Conservation (phyloP, 2,113 vertebrate species). For the Circaetus gallicus region DNA sequence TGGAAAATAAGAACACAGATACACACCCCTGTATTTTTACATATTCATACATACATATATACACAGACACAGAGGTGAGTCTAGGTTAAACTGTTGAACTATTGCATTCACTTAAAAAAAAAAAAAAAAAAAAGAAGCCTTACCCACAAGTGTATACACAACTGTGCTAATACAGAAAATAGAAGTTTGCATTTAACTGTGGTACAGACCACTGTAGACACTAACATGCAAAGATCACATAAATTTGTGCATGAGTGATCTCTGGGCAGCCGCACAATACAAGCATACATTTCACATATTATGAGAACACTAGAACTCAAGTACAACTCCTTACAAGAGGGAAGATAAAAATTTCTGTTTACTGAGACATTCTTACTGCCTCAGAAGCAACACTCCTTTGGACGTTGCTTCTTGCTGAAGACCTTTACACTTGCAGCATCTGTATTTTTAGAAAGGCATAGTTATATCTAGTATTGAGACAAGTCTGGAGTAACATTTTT, state of each 20-base stretch:
- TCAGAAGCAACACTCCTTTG: neutral
- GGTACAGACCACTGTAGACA: neutral
- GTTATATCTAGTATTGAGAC: neutral
- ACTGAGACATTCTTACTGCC: neutral
- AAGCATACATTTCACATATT: neutral
- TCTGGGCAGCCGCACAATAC: neutral
- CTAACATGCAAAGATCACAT: neutral
- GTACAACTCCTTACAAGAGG: neutral
- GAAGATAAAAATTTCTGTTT: neutral
- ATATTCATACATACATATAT: no score
- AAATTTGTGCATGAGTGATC: neutral
- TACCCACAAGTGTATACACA: neutral
- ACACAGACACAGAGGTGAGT: neutral
- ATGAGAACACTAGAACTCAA: neutral
- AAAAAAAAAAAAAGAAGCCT: neutral
- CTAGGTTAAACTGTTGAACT: neutral
- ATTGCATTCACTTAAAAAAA: neutral
- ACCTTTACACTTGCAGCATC: neutral
- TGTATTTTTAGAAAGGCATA: neutral
- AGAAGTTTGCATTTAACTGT: neutral
- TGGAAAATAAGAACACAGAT: neutral
- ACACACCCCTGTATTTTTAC: neutral
- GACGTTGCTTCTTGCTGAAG: neutral
- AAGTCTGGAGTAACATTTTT: neutral
- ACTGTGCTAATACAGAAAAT: neutral